Base-by-base conservation (phyloP, 2,888 invertebrate species). In the Acronicta aceris region DNA sequence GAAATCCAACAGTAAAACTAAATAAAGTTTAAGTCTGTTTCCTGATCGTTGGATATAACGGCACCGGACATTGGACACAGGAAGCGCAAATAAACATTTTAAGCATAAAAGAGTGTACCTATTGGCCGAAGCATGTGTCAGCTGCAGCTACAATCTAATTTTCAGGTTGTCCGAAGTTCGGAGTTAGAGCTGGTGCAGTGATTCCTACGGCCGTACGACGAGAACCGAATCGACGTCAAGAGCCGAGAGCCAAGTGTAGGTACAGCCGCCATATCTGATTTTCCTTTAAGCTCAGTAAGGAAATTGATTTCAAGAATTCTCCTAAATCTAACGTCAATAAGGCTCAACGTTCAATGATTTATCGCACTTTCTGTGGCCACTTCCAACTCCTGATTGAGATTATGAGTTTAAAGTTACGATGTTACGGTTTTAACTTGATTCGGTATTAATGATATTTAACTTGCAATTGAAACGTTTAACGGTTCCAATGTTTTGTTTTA, bases 251-350 rank as follows among this genome's bases (percentile, higher is more conserved):
- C 49, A 58, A 61, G 61, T 47, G 61, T 65, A 49, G 47, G 63
- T 66, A 71, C 56, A 33, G 15, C 55, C 67, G 68, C 78, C 83
- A 82, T 88, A 88, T 89, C 85, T 83, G 82, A 89, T 89, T 91
- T 89, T 81, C 73, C 79, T 83, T 81, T 88, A 87, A 88, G 84
- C 81, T 88, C 79, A 63, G 78, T 74, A 77, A 87, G 90, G 89
- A 92, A 92, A 92, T 92, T 89, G 91, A 90, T 91, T 92, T 89
- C 85, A 84, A 82, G 84, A 89, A 85, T 84, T 86, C 82, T 79
- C 79, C 75, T 76, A 86, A 89, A 88, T 84, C 84, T 86, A 76
- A 84, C 81, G 81, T 88, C 90, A 87, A 84, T 86, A 85, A 81
- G 78, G 78, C 71, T 78, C 76, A 79, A 73, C 68, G 78, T 82